Conservation (phyloP, 2,797 vertebrate species). For the Oceanodroma leucorhoa region DNA sequence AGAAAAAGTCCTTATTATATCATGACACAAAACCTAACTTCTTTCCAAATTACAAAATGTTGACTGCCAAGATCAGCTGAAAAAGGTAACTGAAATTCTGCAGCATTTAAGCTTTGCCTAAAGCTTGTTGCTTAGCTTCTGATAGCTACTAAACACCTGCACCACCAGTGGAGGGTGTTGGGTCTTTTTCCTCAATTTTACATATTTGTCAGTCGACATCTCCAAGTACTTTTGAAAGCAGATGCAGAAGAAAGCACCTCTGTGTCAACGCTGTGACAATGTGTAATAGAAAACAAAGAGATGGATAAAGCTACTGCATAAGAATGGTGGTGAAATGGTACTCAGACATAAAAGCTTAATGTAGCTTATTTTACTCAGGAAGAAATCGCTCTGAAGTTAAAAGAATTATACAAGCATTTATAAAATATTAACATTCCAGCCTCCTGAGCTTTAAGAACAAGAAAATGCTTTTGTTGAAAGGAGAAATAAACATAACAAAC, state of each 20-base stretch:
- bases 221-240: background rate
- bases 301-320: background rate
- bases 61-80: background rate
- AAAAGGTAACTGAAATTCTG: background rate
- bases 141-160: background rate
- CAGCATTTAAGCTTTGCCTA: background rate
- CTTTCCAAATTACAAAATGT: fast-evolving
- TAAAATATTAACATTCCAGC: background rate
- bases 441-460: background rate
- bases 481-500: background rate
- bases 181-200: background rate
- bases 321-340: background rate
- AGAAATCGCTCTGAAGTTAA: background rate
- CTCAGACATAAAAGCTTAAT: background rate
- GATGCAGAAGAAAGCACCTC: background rate
- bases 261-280: background rate
- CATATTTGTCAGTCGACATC: background rate
- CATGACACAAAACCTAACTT: fast-evolving
- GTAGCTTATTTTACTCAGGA: background rate
- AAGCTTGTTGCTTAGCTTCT: background rate
- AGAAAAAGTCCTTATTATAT: background rate
- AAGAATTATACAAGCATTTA: background rate
- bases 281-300: background rate
- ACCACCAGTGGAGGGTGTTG: background rate
- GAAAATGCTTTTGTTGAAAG: background rate